These are phyloP conservation scores for Cynoglossus semilaevis DNA, from an alignment of 2,113 vertebrate genomes.

Conservation along the genomic window DNA sequence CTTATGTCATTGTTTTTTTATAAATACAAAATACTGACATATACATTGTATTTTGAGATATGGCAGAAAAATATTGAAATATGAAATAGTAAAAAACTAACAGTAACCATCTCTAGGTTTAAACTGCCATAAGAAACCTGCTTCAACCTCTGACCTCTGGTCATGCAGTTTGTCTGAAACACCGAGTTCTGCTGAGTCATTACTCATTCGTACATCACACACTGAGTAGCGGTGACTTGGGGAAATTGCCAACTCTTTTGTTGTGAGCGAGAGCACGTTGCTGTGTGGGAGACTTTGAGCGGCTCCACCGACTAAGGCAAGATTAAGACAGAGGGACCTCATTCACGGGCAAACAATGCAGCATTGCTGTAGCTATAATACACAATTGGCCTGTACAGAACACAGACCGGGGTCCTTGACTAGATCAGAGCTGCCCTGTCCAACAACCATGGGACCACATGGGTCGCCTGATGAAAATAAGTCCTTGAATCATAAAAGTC, in stretches of 20 bases:
- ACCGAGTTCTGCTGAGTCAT: constrained; percentile 31
- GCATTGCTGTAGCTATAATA: constrained; percentile 71
- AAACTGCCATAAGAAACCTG: too few relatives aligned
- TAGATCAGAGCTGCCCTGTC: constrained; percentile 36
- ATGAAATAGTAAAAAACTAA: too few relatives aligned
- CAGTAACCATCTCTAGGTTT: too few relatives aligned
- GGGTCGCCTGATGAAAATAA: constrained; percentile 22
- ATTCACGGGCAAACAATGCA: constrained; percentile 76
- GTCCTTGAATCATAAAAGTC: constrained; percentile 7
- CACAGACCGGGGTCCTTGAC: constrained; percentile 40
- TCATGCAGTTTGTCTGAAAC: too few relatives aligned
- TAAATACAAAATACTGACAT: too few relatives aligned
- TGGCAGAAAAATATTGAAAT: too few relatives aligned
- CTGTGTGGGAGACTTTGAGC: constrained; percentile 70
- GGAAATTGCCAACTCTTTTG: constrained; percentile 32
- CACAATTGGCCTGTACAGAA: constrained; percentile 66
- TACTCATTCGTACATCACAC: constrained; percentile 17
- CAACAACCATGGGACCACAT: constrained; percentile 19
- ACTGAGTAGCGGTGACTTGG: constrained; percentile 23
- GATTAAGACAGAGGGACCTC: constrained; percentile 73
- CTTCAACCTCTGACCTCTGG: too few relatives aligned
- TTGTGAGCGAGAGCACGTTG: constrained; percentile 55
- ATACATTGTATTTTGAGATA: too few relatives aligned
- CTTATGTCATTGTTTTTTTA: too few relatives aligned
- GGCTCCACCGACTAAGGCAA: constrained; percentile 66